Conservation (phyloP, 2,888 invertebrate species). For the Coremacera marginata region DNA sequence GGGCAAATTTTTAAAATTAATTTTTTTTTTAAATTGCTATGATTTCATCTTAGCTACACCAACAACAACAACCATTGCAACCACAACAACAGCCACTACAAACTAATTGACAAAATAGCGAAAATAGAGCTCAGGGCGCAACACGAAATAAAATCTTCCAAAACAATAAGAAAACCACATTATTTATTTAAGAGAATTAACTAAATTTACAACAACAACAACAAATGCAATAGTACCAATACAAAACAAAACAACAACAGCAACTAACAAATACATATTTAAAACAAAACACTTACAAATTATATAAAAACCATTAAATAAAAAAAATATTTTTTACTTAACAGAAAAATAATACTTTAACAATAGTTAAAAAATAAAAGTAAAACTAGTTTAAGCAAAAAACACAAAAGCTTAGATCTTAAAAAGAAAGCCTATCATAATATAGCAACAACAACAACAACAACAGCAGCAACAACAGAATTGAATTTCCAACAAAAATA, state of each 20-base stretch:
- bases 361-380: conserved; percentile 34
- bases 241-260: conserved; percentile 11
- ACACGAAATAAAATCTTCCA: conserved; percentile 42
- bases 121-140: conserved; percentile 39
- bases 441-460: conserved; percentile 51
- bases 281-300: conserved; percentile 45
- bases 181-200: conserved; percentile 36
- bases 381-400: conserved; percentile 45
- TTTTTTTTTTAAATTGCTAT: neutral
- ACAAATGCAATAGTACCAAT: conserved; percentile 52
- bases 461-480: conserved; percentile 53
- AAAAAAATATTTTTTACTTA: conserved; percentile 33
- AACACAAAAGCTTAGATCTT: conserved; percentile 69
- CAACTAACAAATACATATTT: conserved; percentile 27
- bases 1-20: conserved; percentile 33
- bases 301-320: conserved; percentile 30
- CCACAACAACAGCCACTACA: conserved; percentile 26
- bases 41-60: neutral
- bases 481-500: conserved; percentile 51
- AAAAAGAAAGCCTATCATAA: conserved; percentile 52
- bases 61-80: conserved; percentile 12
- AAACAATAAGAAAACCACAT: conserved; percentile 40
- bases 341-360: conserved; percentile 37
- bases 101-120: conserved; percentile 20
- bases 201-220: conserved; percentile 47